Evolutionary conservation across 2,888 invertebrate genomes (phyloP), one percentile per base, ranked within the genome.

Genomic region (Coelogynopora nodosa): DNA sequence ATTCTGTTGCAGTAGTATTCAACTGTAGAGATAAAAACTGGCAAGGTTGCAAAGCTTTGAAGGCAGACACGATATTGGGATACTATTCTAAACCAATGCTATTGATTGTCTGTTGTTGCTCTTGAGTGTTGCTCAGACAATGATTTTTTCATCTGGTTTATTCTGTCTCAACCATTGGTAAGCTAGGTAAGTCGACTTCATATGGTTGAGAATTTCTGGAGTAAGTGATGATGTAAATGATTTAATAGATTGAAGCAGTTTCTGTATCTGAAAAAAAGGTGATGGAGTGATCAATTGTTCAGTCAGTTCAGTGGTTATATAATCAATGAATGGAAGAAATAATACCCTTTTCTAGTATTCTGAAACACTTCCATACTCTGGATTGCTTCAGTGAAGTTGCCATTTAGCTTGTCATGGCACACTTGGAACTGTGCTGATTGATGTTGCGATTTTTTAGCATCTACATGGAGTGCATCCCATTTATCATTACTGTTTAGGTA

Each of bases 21-120:
- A 13, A 74, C 23, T 74, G 23, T 74, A 74, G 23, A 74, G 74
- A 26, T 26, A 74, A 26, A 74, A 74, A 74, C 74, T 74, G 5
- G 74, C 74, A 74, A 74, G 74, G 27, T 74, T 74, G 74, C 2
- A 26, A 74, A 74, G 74, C 74, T 74, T 74, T 74, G 74, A 74
- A 74, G 74, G 74, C 74, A 74, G 23, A 74, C 74, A 74, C 23
- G 27, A 74, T 74, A 26, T 74, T 74, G 74, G 74, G 74, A 74
- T 74, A 74, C 18, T 74, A 74, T 74, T 13, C 18, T 74, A 74
- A 74, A 74, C 74, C 74, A 74, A 74, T 74, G 74, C 74, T 74
- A 74, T 74, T 74, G 74, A 74, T 74, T 74, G 2, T 74, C 74
- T 74, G 74, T 74, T 23, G 23, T 74, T 74, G 74, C 74, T 74